Evolutionary conservation across 2,113 vertebrate species (phyloP).

Genomic region (Semnornis frantzii): DNA sequence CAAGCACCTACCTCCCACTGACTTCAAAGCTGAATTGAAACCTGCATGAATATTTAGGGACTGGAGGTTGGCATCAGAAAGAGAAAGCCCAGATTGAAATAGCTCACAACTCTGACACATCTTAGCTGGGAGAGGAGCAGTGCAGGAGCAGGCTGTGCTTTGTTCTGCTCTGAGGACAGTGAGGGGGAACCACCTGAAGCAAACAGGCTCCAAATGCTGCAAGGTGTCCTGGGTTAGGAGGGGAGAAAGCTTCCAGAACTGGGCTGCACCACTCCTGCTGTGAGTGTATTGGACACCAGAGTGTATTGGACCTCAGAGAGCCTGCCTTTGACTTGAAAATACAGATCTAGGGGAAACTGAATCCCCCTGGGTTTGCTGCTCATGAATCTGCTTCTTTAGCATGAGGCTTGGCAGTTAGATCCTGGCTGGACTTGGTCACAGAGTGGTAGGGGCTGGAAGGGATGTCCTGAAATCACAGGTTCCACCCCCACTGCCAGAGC

Average conservation of each 20-base stretch:
- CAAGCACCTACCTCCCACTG: slow-evolving; percentile 1
- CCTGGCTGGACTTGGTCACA: no score
- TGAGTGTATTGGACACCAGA: neutral
- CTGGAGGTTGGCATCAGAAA: neutral
- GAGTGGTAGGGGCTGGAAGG: no score
- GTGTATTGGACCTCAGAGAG: neutral
- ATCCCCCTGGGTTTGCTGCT: neutral
- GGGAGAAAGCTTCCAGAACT: neutral
- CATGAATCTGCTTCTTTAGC: neutral
- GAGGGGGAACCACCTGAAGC: neutral
- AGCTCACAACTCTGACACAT: neutral
- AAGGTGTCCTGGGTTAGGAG: neutral
- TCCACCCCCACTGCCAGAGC: no score
- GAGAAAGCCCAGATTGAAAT: neutral
- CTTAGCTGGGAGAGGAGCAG: rapidly evolving
- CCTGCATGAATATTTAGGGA: slow-evolving; percentile 17
- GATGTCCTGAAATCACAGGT: no score
- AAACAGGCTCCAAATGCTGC: neutral
- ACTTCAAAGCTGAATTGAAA: neutral
- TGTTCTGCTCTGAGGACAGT: rapidly evolving
- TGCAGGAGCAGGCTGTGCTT: rapidly evolving
- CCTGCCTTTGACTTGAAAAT: rapidly evolving
- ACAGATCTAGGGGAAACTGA: rapidly evolving
- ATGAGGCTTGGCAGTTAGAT: no score
- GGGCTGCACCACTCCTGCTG: neutral